Conservation (phyloP, 2,113 vertebrate species). For the Amphiprion percula region DNA sequence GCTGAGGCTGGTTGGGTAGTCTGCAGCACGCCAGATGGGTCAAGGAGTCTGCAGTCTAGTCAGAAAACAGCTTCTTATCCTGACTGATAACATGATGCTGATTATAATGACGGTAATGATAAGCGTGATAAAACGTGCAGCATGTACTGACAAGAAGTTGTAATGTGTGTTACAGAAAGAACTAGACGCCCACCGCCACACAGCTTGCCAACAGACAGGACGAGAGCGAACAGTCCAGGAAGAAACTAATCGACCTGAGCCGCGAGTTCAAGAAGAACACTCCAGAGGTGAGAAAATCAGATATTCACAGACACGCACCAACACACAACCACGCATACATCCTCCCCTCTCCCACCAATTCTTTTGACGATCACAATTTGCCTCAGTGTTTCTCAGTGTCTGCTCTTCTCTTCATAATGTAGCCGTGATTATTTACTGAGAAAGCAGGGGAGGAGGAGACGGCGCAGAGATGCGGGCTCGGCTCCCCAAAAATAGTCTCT, state of each 20-base stretch:
- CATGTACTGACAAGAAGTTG: constrained; percentile 13
- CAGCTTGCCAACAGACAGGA: constrained; percentile 98
- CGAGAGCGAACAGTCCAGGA: constrained; percentile 98
- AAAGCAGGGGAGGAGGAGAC: constrained; percentile 68
- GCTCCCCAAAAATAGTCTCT: constrained; percentile 83
- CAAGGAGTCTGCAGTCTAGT: constrained; percentile 36
- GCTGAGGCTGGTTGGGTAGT: constrained; percentile 27
- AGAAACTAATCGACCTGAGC: constrained; percentile 98
- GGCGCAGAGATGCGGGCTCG: constrained; percentile 70
- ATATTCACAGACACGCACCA: constrained; percentile 31
- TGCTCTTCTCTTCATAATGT: constrained; percentile 56
- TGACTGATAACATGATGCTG: constrained; percentile 14
- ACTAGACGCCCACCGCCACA: constrained; percentile 96
- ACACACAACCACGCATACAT: constrained; percentile 22
- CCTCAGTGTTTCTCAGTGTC: constrained; percentile 26
- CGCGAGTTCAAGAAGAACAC: constrained; percentile 99
- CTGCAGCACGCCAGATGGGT: constrained; percentile 27
- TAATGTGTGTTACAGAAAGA: constrained; percentile 89
- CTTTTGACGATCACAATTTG: constrained; percentile 39
- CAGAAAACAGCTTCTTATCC: constrained; percentile 7
- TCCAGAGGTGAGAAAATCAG: constrained; percentile 91
- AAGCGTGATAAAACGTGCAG: constrained; percentile 4
- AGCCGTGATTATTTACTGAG: constrained; percentile 76
- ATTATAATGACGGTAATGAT: constrained; percentile 28
- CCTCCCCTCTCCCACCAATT: neutral